Base-by-base conservation (phyloP, 92 coral and sea anemone species). In the Epizoanthus stellaris region DNA sequence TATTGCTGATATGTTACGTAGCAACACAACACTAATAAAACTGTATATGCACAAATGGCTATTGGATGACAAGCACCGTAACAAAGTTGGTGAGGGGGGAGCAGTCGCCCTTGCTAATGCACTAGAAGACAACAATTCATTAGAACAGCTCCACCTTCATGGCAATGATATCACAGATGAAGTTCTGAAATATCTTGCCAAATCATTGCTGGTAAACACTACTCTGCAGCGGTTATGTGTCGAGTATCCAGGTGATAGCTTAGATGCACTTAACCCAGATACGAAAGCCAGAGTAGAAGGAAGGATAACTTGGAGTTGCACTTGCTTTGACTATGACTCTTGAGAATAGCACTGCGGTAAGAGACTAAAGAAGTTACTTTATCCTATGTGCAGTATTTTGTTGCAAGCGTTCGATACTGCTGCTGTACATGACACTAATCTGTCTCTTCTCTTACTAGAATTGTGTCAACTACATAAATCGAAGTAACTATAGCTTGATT, bases 31-130 rank as follows among this genome's bases (percentile, higher is more conserved):
- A 16, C 19, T 62, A 3, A 62, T 34, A 62, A 3, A 62, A 17
- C 15, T 62, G 67, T 3, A 62, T 5, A 6, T 62, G 67, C 0
- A 19, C 6, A 21, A 15, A 1, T 1, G 3, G 59, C 1, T 2
- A 53, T 0, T 2, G 14, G 1, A 8, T 53, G 2, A 1, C 12
- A 54, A 8, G 5, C 15, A 54, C 59, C 15, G 0, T 9, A 54
- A 9, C 59, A 54, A 54, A 54, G 15, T 54, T 8, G 12, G 59
- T 8, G 10, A 54, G 0, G 1, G 12, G 1, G 7, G 59, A 14
- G 68, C 68, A 3, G 68, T 63, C 68, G 68, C 68, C 68, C 68
- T 63, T 63, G 68, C 34, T 30, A 9, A 16, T 16, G 68, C 23
- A 30, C 68, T 17, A 63, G 20, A 63, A 63, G 23, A 63, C 17